Percentiles rank a stretch among this genome's conserved stretches.
Evolutionary conservation across 1,140 invertebrate species (phyloP).

Genomic region (Bombus pascuorum): DNA sequence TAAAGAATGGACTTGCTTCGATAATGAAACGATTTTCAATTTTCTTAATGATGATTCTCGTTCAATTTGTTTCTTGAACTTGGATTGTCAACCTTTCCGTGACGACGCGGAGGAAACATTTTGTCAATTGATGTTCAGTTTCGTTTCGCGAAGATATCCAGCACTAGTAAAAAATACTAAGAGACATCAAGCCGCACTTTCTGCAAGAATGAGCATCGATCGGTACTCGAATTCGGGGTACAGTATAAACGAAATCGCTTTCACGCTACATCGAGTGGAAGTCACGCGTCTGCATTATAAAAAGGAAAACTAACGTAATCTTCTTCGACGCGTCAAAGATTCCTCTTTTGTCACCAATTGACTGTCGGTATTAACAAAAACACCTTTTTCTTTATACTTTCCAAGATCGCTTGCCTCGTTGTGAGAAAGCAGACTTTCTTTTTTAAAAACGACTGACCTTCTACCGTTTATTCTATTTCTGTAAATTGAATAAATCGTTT

Average conservation of each 20-base stretch:
- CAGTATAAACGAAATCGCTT: conserved; percentile 61
- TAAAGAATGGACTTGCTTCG: neutral
- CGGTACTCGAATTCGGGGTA: conserved; percentile 44
- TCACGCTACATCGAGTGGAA: conserved; percentile 67
- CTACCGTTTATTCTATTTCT: neutral
- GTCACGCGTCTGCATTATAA: conserved; percentile 55
- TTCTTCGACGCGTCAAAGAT: conserved; percentile 21
- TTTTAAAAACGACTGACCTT: too few species aligned
- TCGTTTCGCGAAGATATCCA: neutral
- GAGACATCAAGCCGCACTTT: conserved; percentile 8
- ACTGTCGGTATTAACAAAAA: neutral
- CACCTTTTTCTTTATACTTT: neutral
- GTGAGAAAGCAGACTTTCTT: too few species aligned
- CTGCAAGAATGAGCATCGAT: conserved; percentile 44
- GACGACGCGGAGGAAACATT: neutral
- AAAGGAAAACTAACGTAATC: conserved; percentile 43
- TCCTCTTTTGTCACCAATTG: conserved; percentile 26
- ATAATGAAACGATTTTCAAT: neutral
- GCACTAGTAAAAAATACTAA: neutral
- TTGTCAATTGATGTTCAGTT: neutral
- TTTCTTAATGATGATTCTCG: neutral
- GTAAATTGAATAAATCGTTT: neutral
- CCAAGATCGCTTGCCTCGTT: too few species aligned
- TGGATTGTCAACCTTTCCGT: neutral
- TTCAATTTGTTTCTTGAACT: neutral